Evolutionary conservation across 2,797 vertebrate species (phyloP).

Genomic region (Chrosomus eos): DNA sequence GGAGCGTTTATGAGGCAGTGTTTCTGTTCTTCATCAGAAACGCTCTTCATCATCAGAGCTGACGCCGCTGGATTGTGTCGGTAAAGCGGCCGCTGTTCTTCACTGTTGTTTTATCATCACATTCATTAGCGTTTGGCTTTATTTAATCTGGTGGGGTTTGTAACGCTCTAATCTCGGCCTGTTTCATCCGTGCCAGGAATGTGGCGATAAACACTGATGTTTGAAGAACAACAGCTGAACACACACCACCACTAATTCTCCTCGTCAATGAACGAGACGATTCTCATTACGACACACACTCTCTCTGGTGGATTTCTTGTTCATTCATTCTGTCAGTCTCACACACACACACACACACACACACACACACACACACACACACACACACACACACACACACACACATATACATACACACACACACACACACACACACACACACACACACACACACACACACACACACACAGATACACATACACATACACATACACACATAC

Average conservation of each 20-base stretch:
- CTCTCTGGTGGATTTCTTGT: not conserved
- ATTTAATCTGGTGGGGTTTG: slow-evolving; percentile 31
- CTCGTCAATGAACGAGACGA: slow-evolving; percentile 35
- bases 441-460: not conserved
- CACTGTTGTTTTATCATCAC: slow-evolving; percentile 26
- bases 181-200: not conserved
- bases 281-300: slow-evolving; percentile 17
- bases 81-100: not conserved
- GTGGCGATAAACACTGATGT: slow-evolving; percentile 33
- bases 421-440: not conserved
- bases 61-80: not conserved
- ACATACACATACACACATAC: not conserved
- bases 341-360: not conserved
- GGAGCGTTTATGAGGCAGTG: not conserved
- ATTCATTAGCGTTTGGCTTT: slow-evolving; percentile 27
- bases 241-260: slow-evolving; percentile 51
- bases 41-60: not conserved
- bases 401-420: slow-evolving; percentile 21
- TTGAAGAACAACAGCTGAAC: slow-evolving; percentile 59
- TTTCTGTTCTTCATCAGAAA: not conserved
- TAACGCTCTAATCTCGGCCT: not conserved
- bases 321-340: too few species aligned
- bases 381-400: not conserved
- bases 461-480: not conserved
- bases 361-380: not conserved